A percentile compares a stretch with the other conserved stretches of the same genome.
phyloP scores from a whole-genome alignment of 2,888 invertebrate species.

The Conus canariensis region DNA sequence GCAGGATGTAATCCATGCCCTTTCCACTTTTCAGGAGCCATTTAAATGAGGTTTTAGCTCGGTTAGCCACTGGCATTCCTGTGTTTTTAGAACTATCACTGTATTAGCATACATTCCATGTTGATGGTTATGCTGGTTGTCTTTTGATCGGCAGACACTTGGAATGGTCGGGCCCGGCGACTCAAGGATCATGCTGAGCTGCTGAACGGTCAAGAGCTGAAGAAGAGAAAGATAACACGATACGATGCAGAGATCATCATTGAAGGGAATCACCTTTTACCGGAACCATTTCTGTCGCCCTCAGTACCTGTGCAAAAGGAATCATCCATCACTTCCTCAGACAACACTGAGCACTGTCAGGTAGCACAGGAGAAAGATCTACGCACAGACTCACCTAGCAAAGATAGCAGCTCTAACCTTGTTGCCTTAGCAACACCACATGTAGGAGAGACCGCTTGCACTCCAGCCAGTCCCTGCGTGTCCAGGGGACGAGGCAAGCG shows the following conservation, averaged over 20 bases:
- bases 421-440: not conserved
- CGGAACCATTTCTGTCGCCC: conserved; percentile 61
- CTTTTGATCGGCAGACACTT: conserved; percentile 61
- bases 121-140: too few relatives aligned
- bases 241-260: conserved; percentile 77
- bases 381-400: not conserved
- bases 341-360: not conserved
- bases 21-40: too few relatives aligned
- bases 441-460: not conserved
- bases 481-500: conserved; percentile 11
- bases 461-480: not conserved
- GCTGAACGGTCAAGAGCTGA: conserved; percentile 72
- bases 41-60: too few relatives aligned
- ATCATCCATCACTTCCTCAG: not conserved
- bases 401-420: not conserved
- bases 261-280: conserved; percentile 71
- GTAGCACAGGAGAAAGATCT: not conserved
- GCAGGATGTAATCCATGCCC: too few relatives aligned
- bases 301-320: conserved; percentile 15
- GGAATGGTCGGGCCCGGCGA: conserved; percentile 74
- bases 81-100: too few relatives aligned
- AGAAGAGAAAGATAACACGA: conserved; percentile 74
- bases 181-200: conserved; percentile 74
- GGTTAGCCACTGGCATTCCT: too few relatives aligned
- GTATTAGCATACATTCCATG: too few relatives aligned